Evolutionary conservation across 23 tunicate genomes (phyloP).

Genomic region (Phallusia fumigata): DNA sequence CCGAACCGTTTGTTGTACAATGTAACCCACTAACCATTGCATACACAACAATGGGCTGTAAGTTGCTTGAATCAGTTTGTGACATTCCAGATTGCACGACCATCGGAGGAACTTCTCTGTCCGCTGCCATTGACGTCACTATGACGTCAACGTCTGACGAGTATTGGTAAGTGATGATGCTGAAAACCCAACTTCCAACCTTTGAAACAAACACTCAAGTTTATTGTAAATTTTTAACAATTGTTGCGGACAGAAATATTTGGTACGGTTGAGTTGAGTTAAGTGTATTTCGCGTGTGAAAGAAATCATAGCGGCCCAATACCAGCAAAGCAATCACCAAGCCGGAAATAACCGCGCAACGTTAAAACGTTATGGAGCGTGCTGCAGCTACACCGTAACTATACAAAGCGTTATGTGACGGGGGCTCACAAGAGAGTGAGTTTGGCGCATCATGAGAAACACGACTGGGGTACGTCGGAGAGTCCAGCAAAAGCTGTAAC

Average conservation of each 20-base stretch:
- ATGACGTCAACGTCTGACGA: background rate
- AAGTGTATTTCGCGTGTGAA: too few species aligned
- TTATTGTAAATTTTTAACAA: background rate
- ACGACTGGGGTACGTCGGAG: too few species aligned
- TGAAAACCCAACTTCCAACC: background rate
- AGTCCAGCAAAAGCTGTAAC: background rate
- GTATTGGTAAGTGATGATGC: background rate
- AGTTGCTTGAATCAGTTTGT: conserved; percentile 25
- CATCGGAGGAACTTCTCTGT: conserved; percentile 33
- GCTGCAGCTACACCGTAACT: too few species aligned
- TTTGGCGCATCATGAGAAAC: background rate
- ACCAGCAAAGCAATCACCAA: too few species aligned
- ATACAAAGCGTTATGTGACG: too few species aligned
- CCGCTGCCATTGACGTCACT: conserved; percentile 61
- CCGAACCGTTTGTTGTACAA: background rate
- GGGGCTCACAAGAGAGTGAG: too few species aligned
- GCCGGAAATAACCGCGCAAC: too few species aligned
- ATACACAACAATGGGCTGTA: conserved; percentile 48
- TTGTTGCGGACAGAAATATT: background rate
- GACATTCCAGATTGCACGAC: conserved; percentile 53
- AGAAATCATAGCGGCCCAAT: too few species aligned
- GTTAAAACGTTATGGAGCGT: too few species aligned
- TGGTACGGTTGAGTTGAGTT: background rate
- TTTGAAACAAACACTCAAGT: background rate
- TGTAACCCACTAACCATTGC: conserved; percentile 49